Base-by-base conservation (phyloP, 2,797 vertebrate species). In the Antrozous pallidus region DNA sequence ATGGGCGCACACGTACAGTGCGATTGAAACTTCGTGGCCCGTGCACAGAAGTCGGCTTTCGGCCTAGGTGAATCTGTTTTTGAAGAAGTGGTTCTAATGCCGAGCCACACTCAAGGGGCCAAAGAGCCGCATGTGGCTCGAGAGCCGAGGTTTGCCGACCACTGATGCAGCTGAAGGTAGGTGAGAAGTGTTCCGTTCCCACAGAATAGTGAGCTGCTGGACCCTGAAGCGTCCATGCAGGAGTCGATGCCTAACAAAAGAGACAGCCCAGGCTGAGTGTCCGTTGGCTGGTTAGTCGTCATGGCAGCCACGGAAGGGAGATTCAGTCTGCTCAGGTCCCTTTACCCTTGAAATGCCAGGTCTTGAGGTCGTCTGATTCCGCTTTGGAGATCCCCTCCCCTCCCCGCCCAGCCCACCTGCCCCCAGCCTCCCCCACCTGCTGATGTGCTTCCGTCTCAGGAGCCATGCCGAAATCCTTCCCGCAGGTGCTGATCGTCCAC, bases 401-500 rank as follows among this genome's bases (percentile, higher is more conserved):
- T 51, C 26, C 31, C 28, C 28, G 2, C 58, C 58, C 58, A 13
- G 28, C 58, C 58, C 58, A 14, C 58, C 58, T 2, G 0, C 54
- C 56, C 33, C 36, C 36, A 17, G 20, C 69, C 61, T 17, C 7
- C 14, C 51, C 45, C 42, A 6, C 22, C 10, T 54, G 79, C 28
- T 18, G 11, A 20, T n/a, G n/a, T n/a, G 38, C 56, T 36, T 45
- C 20, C 6, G 2, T 36, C 85, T 73, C 24, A 31, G 45, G 0
- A 8, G 5, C 74, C 24, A 0, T 8, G 4, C 58, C 14, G 3
- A 82, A 12, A 0, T 69, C 54, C 2, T 85, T 92, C 82, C 82
- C 75, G 92, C 65, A 99, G 99, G 99, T 99, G 58, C 97, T 99
- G 92, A 99, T 99, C 92, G 98, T 99, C 90, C 99, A 99, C 89